A percentile compares a stretch with the other conserved stretches of the same genome.
These are phyloP conservation scores for Vanessa atalanta DNA, from an alignment of 1,140 invertebrate genomes.

Conservation along the genomic window DNA sequence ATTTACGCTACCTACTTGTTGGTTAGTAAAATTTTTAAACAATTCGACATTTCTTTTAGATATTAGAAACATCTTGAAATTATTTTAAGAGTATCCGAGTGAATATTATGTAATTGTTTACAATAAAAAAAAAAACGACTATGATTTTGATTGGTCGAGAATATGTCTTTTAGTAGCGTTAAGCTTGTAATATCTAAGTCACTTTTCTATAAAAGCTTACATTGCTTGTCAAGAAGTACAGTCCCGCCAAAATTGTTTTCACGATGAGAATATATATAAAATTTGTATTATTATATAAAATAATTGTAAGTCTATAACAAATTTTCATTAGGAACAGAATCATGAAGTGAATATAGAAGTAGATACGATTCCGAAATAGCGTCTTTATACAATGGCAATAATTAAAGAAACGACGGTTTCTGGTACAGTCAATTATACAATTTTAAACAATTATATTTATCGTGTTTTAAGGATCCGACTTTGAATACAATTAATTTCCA, in stretches of 20 bases:
- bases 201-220: constrained; percentile 20
- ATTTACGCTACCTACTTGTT: constrained; percentile 17
- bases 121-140: background rate
- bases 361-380: constrained; percentile 24
- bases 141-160: background rate
- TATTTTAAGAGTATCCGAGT: constrained; percentile 1
- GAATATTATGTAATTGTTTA: background rate
- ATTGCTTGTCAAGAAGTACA: constrained; percentile 23
- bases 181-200: constrained; percentile 25
- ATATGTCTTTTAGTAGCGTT: constrained; percentile 17
- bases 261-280: background rate
- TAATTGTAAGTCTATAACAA: constrained; percentile 12
- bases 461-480: background rate
- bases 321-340: constrained; percentile 2
- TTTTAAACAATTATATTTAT: constrained; percentile 23
- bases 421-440: constrained; percentile 53
- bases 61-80: constrained; percentile 8
- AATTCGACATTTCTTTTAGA: constrained; percentile 17
- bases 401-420: constrained; percentile 49
- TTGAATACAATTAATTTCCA: constrained; percentile 2
- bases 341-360: constrained; percentile 3
- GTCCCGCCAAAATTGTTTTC: constrained; percentile 27
- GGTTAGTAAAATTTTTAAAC: constrained; percentile 10
- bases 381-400: constrained; percentile 45
- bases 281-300: background rate